Conservation (phyloP, 2,113 vertebrate species). For the Chauna torquata region DNA sequence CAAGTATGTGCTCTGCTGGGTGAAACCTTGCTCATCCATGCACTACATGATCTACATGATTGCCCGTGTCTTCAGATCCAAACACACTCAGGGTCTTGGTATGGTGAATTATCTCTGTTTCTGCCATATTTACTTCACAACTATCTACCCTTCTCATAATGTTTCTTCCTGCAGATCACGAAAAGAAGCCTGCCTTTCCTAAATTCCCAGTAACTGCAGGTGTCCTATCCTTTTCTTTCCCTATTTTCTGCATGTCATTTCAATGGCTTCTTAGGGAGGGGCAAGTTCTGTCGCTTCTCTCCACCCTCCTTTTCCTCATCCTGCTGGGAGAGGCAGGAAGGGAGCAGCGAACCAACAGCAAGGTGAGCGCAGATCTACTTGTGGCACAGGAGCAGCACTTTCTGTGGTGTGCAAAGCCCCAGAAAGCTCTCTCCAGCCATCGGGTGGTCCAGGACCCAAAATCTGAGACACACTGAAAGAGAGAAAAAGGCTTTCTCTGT, state of each 20-base stretch:
- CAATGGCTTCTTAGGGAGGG: background rate
- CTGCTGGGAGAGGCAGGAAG: background rate
- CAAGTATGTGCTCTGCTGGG: rapidly evolving
- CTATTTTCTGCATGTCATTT: background rate
- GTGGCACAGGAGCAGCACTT: background rate
- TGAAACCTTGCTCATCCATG: background rate
- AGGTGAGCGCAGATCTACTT: background rate
- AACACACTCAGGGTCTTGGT: background rate
- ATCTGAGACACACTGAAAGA: background rate
- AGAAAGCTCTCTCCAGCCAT: background rate
- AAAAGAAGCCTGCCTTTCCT: background rate
- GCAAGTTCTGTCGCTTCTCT: background rate
- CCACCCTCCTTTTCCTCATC: background rate
- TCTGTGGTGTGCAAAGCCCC: background rate
- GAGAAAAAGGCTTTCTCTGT: slow-evolving; percentile 57
- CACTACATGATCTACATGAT: rapidly evolving
- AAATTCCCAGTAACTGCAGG: background rate
- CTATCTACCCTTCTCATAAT: background rate
- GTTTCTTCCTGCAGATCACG: background rate
- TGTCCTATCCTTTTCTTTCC: background rate
- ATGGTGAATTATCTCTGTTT: background rate
- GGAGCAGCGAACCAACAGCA: background rate
- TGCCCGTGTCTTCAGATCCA: background rate
- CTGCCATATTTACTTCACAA: background rate
- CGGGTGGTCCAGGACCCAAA: slow-evolving; percentile 9